These are phyloP conservation scores for Lamellibrachia luymesi DNA, from an alignment of 1,140 invertebrate genomes.

Conservation along the genomic window DNA sequence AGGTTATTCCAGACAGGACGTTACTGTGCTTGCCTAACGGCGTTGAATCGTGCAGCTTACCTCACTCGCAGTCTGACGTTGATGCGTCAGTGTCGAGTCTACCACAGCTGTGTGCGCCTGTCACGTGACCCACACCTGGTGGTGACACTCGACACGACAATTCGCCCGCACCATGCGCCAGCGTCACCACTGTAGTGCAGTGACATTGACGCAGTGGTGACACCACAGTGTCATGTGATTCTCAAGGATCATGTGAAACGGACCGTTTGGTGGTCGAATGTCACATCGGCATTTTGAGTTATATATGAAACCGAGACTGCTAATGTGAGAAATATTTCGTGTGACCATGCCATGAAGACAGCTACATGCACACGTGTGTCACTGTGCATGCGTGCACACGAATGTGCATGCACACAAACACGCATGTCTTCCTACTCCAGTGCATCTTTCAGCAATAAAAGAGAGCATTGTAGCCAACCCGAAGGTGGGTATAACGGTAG, in stretches of 20 bases:
- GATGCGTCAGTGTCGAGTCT: background rate
- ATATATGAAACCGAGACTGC: background rate
- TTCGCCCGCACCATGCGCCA: no score
- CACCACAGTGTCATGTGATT: background rate
- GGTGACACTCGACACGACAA: background rate
- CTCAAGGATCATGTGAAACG: background rate
- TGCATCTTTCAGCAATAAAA: background rate
- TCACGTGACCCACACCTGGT: background rate
- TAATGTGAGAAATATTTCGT: background rate
- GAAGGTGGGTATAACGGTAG: background rate
- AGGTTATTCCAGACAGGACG: background rate
- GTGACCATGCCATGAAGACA: background rate
- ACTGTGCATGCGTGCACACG: background rate
- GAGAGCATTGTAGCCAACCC: background rate
- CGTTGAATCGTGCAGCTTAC: background rate
- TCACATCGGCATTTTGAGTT: background rate
- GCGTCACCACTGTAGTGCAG: background rate
- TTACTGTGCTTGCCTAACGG: background rate
- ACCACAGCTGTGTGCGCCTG: background rate
- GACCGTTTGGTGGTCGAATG: background rate
- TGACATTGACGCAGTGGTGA: background rate
- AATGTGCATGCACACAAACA: background rate
- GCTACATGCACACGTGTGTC: background rate
- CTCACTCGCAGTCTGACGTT: background rate
- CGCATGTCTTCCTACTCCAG: background rate